These are phyloP conservation scores for Emydura subglobosa DNA, from an alignment of 2,113 vertebrate genomes.

Conservation along the genomic window DNA sequence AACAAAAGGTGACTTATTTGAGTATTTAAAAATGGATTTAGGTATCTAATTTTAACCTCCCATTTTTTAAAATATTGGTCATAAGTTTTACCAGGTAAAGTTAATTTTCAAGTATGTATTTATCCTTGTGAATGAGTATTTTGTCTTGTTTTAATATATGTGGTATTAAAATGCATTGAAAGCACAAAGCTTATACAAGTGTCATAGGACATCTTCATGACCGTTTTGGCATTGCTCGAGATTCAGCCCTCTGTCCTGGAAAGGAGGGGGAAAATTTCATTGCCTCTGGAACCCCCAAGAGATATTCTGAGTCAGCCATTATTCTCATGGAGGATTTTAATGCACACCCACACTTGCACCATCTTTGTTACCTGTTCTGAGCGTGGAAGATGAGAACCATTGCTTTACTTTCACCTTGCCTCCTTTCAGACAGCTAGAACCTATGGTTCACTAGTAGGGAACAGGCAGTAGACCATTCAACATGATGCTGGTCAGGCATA, in stretches of 20 bases:
- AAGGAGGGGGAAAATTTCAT: neutral
- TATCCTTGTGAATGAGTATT: no score
- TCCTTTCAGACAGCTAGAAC: neutral
- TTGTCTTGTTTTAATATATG: no score
- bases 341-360: neutral
- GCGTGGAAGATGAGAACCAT: neutral
- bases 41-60: neutral
- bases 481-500: neutral
- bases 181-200: neutral
- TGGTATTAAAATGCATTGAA: no score
- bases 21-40: neutral
- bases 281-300: neutral
- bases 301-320: neutral
- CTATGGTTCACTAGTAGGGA: neutral
- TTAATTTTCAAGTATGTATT: no score
- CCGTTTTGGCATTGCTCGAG: neutral
- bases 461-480: neutral
- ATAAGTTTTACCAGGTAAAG: no score
- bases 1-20: conserved; percentile 17
- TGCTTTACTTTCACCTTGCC: neutral
- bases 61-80: neutral
- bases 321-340: neutral
- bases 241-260: neutral
- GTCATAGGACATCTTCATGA: neutral
- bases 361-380: neutral